Conservation (phyloP, 2,888 invertebrate genomes). For the Drosophila crucigera region DNA sequence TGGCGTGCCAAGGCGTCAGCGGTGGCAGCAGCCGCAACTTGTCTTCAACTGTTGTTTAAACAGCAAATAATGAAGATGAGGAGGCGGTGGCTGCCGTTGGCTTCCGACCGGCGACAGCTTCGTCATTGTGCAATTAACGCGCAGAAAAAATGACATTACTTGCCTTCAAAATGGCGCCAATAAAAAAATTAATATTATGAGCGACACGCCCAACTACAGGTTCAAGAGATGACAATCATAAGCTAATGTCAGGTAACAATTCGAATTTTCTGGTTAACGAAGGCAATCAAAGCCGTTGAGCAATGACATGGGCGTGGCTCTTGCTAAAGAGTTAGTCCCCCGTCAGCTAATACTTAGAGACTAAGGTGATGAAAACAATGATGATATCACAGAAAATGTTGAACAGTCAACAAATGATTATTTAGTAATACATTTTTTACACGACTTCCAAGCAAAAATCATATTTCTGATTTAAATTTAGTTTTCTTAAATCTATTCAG, state of each 20-base stretch:
- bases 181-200: constrained; percentile 38
- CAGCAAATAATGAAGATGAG: constrained; percentile 69
- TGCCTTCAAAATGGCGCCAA: constrained; percentile 75
- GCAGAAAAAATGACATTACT: constrained; percentile 72
- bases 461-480: not conserved
- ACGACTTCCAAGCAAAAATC: not conserved
- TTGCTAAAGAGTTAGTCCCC: constrained; percentile 22
- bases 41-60: constrained; percentile 71
- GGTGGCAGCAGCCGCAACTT: constrained; percentile 63
- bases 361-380: not conserved
- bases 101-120: constrained; percentile 63
- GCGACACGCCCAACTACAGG: constrained; percentile 49
- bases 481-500: not conserved
- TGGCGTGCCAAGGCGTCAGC: constrained; percentile 49
- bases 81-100: constrained; percentile 54
- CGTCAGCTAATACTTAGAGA: constrained; percentile 12
- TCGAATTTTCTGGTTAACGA: constrained; percentile 20
- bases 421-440: not conserved
- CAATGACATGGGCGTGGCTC: constrained; percentile 49
- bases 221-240: constrained; percentile 29
- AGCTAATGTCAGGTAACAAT: constrained; percentile 21
- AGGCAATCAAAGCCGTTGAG: constrained; percentile 40
- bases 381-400: constrained; percentile 6
- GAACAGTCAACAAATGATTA: not conserved
- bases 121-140: constrained; percentile 78